Conservation (phyloP, 2,888 invertebrate species). For the Tetragonula carbonaria region DNA sequence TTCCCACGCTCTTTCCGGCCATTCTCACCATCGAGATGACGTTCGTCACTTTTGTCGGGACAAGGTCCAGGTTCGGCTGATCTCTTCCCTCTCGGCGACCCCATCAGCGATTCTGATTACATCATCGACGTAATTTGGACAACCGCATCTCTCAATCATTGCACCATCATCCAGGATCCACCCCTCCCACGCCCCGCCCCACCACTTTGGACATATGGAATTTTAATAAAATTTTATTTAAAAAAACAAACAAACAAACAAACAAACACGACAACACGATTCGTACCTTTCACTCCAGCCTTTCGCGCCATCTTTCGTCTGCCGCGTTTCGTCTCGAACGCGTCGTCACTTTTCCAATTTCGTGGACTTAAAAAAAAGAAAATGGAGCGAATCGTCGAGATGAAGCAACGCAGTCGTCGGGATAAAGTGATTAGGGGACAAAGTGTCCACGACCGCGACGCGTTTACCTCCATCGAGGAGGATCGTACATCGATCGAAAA, state of each 20-base stretch:
- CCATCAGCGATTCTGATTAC: constrained; percentile 38
- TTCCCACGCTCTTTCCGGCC: neutral
- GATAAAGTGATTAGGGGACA: neutral
- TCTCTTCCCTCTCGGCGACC: constrained; percentile 29
- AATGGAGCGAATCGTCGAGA: neutral
- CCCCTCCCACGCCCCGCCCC: constrained; percentile 29
- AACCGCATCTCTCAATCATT: constrained; percentile 56
- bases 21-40: constrained; percentile 19
- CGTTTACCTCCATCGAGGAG: neutral
- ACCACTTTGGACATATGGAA: constrained; percentile 67
- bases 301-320: neutral
- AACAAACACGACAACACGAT: neutral
- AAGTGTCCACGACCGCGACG: neutral
- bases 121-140: constrained; percentile 58
- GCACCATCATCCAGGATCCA: constrained; percentile 56
- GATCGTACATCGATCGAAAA: too few species aligned
- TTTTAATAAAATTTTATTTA: constrained; percentile 78
- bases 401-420: neutral
- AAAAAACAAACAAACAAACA: constrained; percentile 53
- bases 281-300: neutral
- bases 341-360: too few species aligned
- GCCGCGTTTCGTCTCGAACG: neutral
- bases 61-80: neutral
- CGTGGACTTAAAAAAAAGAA: too few species aligned
- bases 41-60: neutral